Percentiles rank a stretch among this genome's conserved stretches.
phyloP scores from a whole-genome alignment of 2,888 invertebrate species.

The Pherbina coryleti region DNA sequence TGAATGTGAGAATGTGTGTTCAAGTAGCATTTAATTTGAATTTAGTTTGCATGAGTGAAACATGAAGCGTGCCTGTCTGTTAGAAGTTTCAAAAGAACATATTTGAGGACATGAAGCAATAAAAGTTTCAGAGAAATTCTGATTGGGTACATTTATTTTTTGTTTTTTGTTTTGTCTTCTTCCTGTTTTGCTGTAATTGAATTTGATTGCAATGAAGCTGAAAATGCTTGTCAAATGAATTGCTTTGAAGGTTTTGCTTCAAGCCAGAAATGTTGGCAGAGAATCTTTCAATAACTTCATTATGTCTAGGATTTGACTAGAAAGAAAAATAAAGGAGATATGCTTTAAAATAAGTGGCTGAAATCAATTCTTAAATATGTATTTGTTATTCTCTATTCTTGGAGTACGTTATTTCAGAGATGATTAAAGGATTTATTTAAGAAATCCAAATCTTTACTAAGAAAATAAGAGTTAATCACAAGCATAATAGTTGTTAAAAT shows the following conservation, averaged over 20 bases:
- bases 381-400: too few species aligned
- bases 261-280: not conserved
- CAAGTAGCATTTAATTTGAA: not conserved
- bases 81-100: not conserved
- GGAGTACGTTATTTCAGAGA: too few species aligned
- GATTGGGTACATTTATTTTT: not conserved
- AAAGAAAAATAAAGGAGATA: too few species aligned
- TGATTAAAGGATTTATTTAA: too few species aligned
- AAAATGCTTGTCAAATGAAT: conserved; percentile 9
- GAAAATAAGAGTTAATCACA: too few species aligned
- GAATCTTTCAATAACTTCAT: conserved; percentile 2
- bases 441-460: too few species aligned
- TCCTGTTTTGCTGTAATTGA: not conserved
- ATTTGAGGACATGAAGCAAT: not conserved
- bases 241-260: not conserved
- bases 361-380: too few species aligned
- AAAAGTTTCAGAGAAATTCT: conserved; percentile 16
- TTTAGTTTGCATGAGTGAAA: conserved; percentile 6
- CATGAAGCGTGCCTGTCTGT: not conserved
- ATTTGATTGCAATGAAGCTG: conserved; percentile 15
- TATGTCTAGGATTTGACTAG: not conserved
- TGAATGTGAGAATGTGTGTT: not conserved
- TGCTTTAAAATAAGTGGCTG: too few species aligned
- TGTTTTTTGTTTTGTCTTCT: not conserved
- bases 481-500: too few species aligned